Evolutionary conservation across 1,140 invertebrate species (phyloP), one percentile per base, ranked within the genome.

Genomic region (Drosophila orena): DNA sequence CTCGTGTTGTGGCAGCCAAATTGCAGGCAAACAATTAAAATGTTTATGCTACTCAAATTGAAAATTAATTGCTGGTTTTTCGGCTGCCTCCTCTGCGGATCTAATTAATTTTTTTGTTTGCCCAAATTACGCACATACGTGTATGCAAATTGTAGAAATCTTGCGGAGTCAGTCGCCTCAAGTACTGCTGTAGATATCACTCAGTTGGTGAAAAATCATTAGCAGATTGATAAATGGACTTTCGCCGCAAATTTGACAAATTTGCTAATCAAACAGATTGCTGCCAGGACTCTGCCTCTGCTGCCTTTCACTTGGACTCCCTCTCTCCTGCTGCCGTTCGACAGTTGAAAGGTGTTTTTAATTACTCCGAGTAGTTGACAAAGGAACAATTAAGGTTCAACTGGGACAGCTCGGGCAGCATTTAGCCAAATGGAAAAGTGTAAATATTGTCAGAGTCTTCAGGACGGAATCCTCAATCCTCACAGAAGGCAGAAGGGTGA

Each of bases 271-370:
- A 83, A 88, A 88, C 76, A 89, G 65, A 79, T 66, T 56, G 81
- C 49, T 52, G 38, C 22, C 38, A 65, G 57, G 42, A 77, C 66
- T 17, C 17, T 17, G 56, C 68, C 62, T 58, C 68, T 64, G 0
- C 17, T 17, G 56, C 68, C 62, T 58, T 73, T 64, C 49, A 64
- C 54, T 44, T n/a, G 17, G 53, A 30, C 15, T 38, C n/a, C n/a
- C 15, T 38, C 34, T 49, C 59, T 38, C 15, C 30, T 27, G 42
- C 59, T 34, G n/a, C 27, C 34, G 47, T 68, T 73, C 57, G 73
- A 83, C 79, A 79, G 77, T 72, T 86, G 79, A 91, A 91, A 91
- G 88, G 88, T 91, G 88, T 91, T 84, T 91, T 91, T 91, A 91
- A 91, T 91, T 91, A 91, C 88, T 84, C 54, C 47, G 54, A 80